Percentiles rank a stretch among this genome's conserved stretches.
Conservation (phyloP, 1,140 invertebrate species). For the Brachionus paranguensis region DNA sequence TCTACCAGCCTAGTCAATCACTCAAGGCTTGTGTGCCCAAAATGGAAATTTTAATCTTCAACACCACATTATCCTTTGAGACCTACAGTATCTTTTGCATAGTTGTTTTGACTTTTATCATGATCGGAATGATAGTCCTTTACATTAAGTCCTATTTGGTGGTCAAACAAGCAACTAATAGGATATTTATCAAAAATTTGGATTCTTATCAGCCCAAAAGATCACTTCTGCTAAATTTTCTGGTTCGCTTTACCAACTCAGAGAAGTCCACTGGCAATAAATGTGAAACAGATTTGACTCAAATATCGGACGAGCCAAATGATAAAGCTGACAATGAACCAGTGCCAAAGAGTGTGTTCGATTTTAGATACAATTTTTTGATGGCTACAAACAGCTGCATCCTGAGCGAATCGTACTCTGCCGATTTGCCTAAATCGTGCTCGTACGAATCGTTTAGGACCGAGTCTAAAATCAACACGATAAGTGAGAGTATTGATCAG, state of each 20-base stretch:
- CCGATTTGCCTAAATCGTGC: background rate
- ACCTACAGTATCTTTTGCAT: background rate
- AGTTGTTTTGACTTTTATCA: background rate
- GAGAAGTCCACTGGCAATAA: background rate
- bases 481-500: background rate
- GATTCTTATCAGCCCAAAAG: background rate
- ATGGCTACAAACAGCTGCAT: background rate
- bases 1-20: background rate
- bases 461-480: background rate
- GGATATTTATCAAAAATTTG: slow-evolving; percentile 31
- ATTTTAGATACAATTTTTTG: background rate
- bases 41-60: background rate
- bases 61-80: background rate
- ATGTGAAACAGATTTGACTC: background rate
- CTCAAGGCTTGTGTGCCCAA: background rate
- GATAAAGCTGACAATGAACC: background rate
- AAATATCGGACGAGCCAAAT: background rate
- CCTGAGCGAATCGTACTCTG: background rate
- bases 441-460: background rate
- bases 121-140: background rate
- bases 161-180: background rate
- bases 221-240: background rate
- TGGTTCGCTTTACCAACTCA: background rate
- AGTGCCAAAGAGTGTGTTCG: background rate
- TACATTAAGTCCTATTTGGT: slow-evolving; percentile 24